Base-by-base conservation (phyloP, 1,140 invertebrate species). In the Heliconius himera region DNA sequence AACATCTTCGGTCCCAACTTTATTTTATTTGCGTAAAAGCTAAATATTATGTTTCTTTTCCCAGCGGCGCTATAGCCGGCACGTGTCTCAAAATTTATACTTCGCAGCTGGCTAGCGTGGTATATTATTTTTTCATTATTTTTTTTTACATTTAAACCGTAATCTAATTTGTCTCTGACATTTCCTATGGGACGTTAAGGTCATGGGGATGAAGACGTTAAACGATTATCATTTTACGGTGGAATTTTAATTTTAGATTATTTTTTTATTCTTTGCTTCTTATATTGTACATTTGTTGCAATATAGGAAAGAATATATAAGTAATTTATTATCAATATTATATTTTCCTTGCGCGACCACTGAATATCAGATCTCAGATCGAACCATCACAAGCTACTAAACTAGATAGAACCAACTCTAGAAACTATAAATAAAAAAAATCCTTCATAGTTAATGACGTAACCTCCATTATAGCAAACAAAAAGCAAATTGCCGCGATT, bases 101-200 rank as follows among this genome's bases (percentile, higher is more conserved):
- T 82, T 77, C 73, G 66, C 83, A 86, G 83, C 83, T 86, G 85
- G 72, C 54, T 56, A 73, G 72, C 79, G 74, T 74, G 56, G 80
- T 78, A 76, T 83, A 77, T 83, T 86, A 81, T 86, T 86, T 86
- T 86, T 86, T 84, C 83, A 83, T 83, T 83, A 83, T 83, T 76
- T 83, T 84, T 79, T 79, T 79, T 79, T 46, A 66, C 70, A 38
- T 66, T 74, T 82, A 70, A 79, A 60, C 81, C 79, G 77, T 82
- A 77, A 85, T 81, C 82, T 81, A 81, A 83, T 80, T 84, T 83
- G 76, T 83, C 76, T 74, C 49, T 74, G 33, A 72, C 54, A 78
- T 76, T 56, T 79, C 83, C 74, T 71, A 70, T 38, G 83, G 78
- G 83, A 82, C 49, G 18, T 9, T 41, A 11, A 82, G 71, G 26